Conservation (phyloP, 1,140 invertebrate genomes). For the Calephelis nemesis region DNA sequence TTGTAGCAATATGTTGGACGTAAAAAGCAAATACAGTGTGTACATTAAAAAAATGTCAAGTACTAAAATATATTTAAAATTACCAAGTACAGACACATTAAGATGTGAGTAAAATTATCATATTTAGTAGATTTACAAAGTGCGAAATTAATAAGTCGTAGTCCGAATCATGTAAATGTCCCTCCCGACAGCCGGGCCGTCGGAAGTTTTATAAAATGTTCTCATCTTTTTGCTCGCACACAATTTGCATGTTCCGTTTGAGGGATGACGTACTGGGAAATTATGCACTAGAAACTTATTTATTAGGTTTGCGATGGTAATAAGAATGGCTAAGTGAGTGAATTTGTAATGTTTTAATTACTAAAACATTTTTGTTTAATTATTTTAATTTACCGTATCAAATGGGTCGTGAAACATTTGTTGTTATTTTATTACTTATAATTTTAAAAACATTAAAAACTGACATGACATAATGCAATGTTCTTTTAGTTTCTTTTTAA, state of each 20-base stretch:
- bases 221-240: constrained; percentile 67
- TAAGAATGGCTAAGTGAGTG: constrained; percentile 55
- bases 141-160: constrained; percentile 38
- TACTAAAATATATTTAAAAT: constrained; percentile 1
- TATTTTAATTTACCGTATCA: neutral
- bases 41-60: neutral
- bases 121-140: constrained; percentile 42
- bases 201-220: constrained; percentile 62
- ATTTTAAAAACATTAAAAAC: no score
- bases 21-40: neutral
- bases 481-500: no score
- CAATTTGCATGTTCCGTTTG: constrained; percentile 74
- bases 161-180: constrained; percentile 45
- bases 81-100: no score
- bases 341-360: constrained; percentile 35
- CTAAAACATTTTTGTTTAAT: neutral
- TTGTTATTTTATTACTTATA: no score
- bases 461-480: no score
- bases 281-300: constrained; percentile 67
- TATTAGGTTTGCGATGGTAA: constrained; percentile 54
- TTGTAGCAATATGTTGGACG: constrained; percentile 16
- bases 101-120: constrained; percentile 33
- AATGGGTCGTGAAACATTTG: no score
- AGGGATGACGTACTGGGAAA: constrained; percentile 67
- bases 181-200: constrained; percentile 35